phyloP scores from a whole-genome alignment of 2,888 invertebrate genomes.

The Sericinus montela region DNA sequence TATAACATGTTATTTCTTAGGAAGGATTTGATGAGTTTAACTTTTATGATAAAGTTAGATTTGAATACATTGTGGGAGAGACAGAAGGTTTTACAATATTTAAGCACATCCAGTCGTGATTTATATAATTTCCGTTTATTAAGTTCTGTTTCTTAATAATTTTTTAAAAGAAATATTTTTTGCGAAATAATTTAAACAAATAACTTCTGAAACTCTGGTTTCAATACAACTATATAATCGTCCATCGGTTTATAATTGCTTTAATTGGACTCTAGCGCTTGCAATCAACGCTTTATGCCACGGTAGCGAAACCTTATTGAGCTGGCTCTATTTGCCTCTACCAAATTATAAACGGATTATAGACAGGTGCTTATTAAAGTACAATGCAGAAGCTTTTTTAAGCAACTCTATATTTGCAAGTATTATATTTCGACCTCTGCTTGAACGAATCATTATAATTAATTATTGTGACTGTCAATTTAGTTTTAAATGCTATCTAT shows the following conservation, averaged over 20 bases:
- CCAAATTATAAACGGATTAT: constrained; percentile 13
- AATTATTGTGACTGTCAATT: constrained; percentile 36
- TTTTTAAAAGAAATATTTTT: too few relatives aligned
- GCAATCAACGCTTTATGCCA: neutral
- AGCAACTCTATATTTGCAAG: constrained; percentile 23
- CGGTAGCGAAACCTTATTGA: constrained; percentile 10
- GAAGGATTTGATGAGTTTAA: too few relatives aligned
- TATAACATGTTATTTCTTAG: too few relatives aligned
- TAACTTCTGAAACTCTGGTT: too few relatives aligned
- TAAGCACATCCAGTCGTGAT: too few relatives aligned
- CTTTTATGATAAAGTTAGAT: too few relatives aligned
- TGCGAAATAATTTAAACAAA: too few relatives aligned
- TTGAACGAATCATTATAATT: constrained; percentile 32
- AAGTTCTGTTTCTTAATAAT: too few relatives aligned
- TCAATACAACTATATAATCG: neutral
- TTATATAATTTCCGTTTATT: too few relatives aligned
- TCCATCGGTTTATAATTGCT: neutral
- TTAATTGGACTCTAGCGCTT: constrained; percentile 5
- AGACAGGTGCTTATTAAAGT: constrained; percentile 14
- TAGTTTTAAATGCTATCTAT: constrained; percentile 1
- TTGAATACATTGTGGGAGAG: too few relatives aligned
- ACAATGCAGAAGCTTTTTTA: constrained; percentile 6
- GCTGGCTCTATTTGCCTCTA: neutral
- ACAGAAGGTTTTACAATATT: too few relatives aligned
- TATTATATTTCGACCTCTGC: constrained; percentile 21